Conservation (phyloP, 2,888 invertebrate genomes). For the Anarsia innoxiella region DNA sequence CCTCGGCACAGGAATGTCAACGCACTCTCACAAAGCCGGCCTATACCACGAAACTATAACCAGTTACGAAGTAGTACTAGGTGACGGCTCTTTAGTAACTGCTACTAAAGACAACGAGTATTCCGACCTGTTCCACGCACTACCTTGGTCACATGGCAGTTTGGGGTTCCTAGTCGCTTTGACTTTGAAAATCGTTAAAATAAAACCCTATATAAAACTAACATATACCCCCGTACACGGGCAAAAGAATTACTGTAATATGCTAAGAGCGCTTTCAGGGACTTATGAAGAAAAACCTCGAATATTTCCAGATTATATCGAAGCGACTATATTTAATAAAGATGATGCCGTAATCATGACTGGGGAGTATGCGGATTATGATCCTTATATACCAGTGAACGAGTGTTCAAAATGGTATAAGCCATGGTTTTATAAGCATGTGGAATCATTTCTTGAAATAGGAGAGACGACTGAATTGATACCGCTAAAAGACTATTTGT, state of each 20-base stretch:
- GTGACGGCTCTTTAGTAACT: constrained; percentile 76
- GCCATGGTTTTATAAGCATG: constrained; percentile 83
- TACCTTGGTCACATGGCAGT: constrained; percentile 82
- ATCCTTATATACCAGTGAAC: constrained; percentile 68
- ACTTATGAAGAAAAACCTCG: constrained; percentile 60
- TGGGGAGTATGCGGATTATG: constrained; percentile 78
- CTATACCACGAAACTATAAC: constrained; percentile 80
- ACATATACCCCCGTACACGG: constrained; percentile 78
- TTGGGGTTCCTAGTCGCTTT: constrained; percentile 79
- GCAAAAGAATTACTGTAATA: constrained; percentile 77
- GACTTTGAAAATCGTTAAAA: constrained; percentile 76
- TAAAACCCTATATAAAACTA: constrained; percentile 79
- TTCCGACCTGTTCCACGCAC: constrained; percentile 72
- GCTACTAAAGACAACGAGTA: constrained; percentile 75
- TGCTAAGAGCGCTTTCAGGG: constrained; percentile 76
- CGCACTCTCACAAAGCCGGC: constrained; percentile 81
- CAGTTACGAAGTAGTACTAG: constrained; percentile 79
- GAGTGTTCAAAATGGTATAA: constrained; percentile 79
- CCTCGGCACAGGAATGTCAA: constrained; percentile 83
- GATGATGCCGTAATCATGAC: constrained; percentile 80
- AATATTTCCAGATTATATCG: constrained; percentile 76
- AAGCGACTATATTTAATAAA: constrained; percentile 78
- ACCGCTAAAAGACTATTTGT: constrained; percentile 77
- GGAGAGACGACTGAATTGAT: constrained; percentile 76
- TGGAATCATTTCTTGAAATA: constrained; percentile 70